Evolutionary conservation across 2,113 vertebrate species (phyloP).

Genomic region (Pimephales promelas): DNA sequence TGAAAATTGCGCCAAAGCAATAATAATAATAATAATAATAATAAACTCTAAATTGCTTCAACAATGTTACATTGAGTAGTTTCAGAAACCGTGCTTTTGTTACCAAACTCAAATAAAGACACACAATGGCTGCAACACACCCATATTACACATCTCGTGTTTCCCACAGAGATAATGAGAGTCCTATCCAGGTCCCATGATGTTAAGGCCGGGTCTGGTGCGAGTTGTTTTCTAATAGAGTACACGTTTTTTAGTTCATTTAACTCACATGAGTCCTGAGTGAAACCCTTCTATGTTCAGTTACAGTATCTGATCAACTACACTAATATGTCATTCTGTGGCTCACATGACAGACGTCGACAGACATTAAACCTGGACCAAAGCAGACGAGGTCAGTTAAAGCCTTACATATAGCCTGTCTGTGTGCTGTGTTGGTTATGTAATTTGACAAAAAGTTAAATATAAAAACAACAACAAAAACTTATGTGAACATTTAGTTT

Average conservation of each 20-base stretch:
- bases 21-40: no score
- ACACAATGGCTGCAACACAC: background rate
- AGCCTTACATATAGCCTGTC: background rate
- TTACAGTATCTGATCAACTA: conserved; percentile 7
- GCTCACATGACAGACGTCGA: conserved; percentile 41
- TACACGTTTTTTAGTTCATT: conserved; percentile 51
- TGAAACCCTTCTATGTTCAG: background rate
- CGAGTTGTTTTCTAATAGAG: conserved; percentile 29
- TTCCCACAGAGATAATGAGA: conserved; percentile 13
- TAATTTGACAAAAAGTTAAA: no score
- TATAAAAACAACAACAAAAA: no score
- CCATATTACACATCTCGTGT: conserved; percentile 47
- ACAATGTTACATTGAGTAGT: background rate
- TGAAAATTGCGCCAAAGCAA: no score
- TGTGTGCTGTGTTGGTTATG: background rate
- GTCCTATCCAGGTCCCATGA: conserved; percentile 23
- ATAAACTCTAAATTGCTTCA: background rate
- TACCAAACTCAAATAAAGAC: conserved; percentile 21
- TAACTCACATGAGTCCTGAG: conserved; percentile 44
- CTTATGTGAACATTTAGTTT: no score
- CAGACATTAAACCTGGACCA: background rate
- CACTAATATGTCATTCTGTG: conserved; percentile 28
- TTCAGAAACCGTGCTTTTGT: conserved; percentile 4
- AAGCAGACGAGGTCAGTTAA: background rate
- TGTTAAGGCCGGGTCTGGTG: background rate